Evolutionary conservation across 2,113 vertebrate species (phyloP), one percentile per base, ranked within the genome.

Genomic region (Lepus americanus): DNA sequence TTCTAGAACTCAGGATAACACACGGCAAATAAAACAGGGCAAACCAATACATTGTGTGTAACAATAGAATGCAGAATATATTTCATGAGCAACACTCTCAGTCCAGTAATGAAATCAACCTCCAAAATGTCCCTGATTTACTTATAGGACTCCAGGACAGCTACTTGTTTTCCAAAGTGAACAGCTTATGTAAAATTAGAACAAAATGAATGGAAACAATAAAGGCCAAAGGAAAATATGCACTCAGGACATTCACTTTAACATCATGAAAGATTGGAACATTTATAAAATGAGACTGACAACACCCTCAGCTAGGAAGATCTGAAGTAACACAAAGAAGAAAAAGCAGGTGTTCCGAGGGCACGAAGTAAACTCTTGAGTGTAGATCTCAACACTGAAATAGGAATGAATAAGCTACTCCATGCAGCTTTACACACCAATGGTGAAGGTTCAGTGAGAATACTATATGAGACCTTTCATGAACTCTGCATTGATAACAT

Each of bases 81-180:
- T 51, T 66, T 87, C 29, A 53, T 74, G 4, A 84, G 0, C 7
- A 33, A 89, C 1, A 17, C 69, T 84, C 8, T 95, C 53, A 76
- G 9, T 33, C 70, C 2, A 53, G 16, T 83, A 72, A 81, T 77
- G 79, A 87, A 86, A 64, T 33, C 36, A 61, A 63, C 23, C 73
- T 66, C 31, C 12, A 67, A 90, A 88, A 61, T 49, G 8, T 84
- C 19, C 5, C 13, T 95, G 64, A n/a, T 63, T 51, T 83, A 84
- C 31, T 77, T 80, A 23, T 13, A 77, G 49, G 22, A 76, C 11
- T 72, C 31, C 61, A 79, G 4, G n/a, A 84, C 53, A 87, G 79
- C 33, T 19, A 87, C 23, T 94, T 95, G 66, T 61, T 89, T 93
- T 93, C 17, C 89, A 92, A 94, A 77, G 4, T 27, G 17, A 72